These are phyloP conservation scores for Echeneis naucrates DNA, from an alignment of 2,797 vertebrate species.

Conservation along the genomic window DNA sequence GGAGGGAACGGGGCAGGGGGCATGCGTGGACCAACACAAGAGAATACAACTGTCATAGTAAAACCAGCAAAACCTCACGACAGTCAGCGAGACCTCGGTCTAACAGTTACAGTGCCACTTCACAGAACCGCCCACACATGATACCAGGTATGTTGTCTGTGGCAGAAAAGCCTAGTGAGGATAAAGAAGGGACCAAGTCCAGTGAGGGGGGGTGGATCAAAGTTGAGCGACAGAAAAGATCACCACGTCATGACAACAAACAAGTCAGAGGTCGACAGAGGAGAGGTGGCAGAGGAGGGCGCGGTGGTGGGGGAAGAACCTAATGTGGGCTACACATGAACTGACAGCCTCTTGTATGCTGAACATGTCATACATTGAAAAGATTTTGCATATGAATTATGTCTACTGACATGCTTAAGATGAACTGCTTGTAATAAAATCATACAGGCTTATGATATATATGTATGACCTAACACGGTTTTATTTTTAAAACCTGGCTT, in stretches of 20 bases:
- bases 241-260: slow-evolving; percentile 86
- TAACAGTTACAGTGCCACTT: slow-evolving; percentile 61
- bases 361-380: slow-evolving; percentile 43
- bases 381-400: slow-evolving; percentile 50
- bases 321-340: slow-evolving; percentile 56
- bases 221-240: slow-evolving; percentile 91
- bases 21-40: slow-evolving; percentile 66
- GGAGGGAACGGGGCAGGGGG: slow-evolving; percentile 68
- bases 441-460: slow-evolving; percentile 16
- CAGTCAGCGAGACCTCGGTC: slow-evolving; percentile 74
- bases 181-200: slow-evolving; percentile 84
- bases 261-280: slow-evolving; percentile 85
- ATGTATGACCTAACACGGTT: slow-evolving; percentile 12
- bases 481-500: slow-evolving; percentile 16
- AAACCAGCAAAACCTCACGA: slow-evolving; percentile 64
- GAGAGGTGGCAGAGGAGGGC: slow-evolving; percentile 82
- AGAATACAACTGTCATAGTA: slow-evolving; percentile 63
- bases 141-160: slow-evolving; percentile 91
- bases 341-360: slow-evolving; percentile 31
- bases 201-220: slow-evolving; percentile 93
- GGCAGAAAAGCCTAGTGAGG: slow-evolving; percentile 68
- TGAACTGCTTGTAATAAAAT: slow-evolving; percentile 33
- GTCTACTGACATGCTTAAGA: slow-evolving; percentile 21
- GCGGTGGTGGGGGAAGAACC: slow-evolving; percentile 78
- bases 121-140: slow-evolving; percentile 59